Percentiles rank a stretch among this genome's conserved stretches.
Conservation (phyloP, 2,888 invertebrate genomes). For the Melipona bicolor region DNA sequence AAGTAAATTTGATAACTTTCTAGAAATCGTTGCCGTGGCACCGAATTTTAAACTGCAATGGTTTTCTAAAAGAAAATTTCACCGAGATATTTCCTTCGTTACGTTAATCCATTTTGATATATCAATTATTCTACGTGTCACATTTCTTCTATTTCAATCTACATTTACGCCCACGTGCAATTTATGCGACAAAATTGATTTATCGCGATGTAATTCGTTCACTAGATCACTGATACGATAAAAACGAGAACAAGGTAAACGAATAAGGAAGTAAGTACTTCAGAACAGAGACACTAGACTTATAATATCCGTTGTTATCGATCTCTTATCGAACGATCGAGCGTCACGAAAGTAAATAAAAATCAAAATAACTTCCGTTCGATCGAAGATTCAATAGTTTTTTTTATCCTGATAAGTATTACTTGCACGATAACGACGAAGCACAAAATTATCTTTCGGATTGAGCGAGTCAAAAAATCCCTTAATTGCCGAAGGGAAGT, state of each 20-base stretch:
- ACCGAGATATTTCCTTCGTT: too few species aligned
- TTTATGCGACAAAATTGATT: too few species aligned
- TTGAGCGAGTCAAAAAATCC: background rate
- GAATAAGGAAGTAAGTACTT: background rate
- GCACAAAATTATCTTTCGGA: background rate
- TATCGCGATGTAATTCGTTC: background rate
- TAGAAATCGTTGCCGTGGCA: too few species aligned
- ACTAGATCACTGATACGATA: background rate
- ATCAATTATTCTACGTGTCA: too few species aligned
- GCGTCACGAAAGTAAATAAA: background rate
- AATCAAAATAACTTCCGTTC: background rate
- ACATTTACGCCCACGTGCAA: too few species aligned
- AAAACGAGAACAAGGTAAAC: background rate
- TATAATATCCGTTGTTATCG: background rate
- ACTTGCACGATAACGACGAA: background rate
- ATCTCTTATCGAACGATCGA: constrained; percentile 1
- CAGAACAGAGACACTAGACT: background rate
- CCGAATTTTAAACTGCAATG: too few species aligned
- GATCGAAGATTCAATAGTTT: background rate
- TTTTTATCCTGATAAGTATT: background rate
- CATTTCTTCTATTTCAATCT: too few species aligned
- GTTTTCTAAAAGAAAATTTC: too few species aligned
- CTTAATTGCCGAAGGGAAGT: background rate
- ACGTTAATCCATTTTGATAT: too few species aligned
- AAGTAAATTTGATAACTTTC: too few species aligned